Conservation (phyloP, 2,888 invertebrate genomes). For the Agrochola circellaris region DNA sequence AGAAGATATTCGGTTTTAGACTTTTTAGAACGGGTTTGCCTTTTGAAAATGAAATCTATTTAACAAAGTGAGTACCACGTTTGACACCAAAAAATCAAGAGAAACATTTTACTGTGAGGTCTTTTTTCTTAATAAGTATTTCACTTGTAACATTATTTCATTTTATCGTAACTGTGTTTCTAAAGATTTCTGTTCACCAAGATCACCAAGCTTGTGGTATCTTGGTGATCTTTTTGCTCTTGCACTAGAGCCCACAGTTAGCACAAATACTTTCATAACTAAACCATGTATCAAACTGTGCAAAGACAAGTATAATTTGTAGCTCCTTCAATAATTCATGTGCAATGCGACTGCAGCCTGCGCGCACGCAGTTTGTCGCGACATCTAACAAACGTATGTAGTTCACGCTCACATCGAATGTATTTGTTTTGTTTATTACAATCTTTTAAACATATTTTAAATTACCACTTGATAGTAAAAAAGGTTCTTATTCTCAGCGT, state of each 20-base stretch:
- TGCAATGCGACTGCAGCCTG: conserved; percentile 42
- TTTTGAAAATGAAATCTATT: background rate
- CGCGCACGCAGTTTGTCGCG: conserved; percentile 38
- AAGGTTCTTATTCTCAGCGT: too few relatives aligned
- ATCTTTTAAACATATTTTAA: conserved; percentile 2
- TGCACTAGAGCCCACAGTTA: conserved; percentile 12
- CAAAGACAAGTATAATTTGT: conserved; percentile 69
- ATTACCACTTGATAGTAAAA: background rate
- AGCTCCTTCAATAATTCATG: conserved; percentile 73
- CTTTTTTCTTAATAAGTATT: background rate
- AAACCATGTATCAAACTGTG: conserved; percentile 37
- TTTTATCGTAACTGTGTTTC: background rate
- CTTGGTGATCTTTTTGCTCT: background rate
- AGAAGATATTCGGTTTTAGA: background rate
- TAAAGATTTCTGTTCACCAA: background rate
- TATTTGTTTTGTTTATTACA: conserved; percentile 16
- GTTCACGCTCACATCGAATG: conserved; percentile 48
- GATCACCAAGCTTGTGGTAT: too few relatives aligned
- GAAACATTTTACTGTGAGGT: too few relatives aligned
- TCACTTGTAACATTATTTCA: background rate
- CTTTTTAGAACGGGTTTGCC: too few relatives aligned
- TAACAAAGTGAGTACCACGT: background rate
- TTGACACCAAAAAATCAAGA: too few relatives aligned
- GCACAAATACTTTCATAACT: conserved; percentile 31
- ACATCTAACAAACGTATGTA: conserved; percentile 47